Evolutionary conservation across 2,797 vertebrate genomes (phyloP).

Genomic region (Loris lydekkerianus): DNA sequence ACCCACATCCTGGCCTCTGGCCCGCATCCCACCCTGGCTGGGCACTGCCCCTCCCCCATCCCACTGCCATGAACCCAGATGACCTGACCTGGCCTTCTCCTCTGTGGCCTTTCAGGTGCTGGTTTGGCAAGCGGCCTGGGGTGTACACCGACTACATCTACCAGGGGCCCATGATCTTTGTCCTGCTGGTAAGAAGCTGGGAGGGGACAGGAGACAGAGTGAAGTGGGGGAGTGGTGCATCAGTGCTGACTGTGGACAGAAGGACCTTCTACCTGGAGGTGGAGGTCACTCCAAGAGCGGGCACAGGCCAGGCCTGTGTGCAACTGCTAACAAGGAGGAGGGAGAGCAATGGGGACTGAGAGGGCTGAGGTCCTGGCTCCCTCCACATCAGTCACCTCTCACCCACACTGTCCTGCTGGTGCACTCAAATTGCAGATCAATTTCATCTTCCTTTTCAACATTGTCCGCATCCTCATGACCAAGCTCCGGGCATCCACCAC

Average conservation of each 20-base stretch:
- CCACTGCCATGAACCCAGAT: background rate
- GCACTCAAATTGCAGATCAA: conserved; percentile 92
- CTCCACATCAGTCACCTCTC: too few relatives aligned
- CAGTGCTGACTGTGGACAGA: background rate
- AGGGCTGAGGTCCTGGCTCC: background rate
- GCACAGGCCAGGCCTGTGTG: background rate
- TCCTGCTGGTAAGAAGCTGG: conserved; percentile 93
- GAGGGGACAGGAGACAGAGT: background rate
- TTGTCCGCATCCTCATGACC: conserved; percentile 97
- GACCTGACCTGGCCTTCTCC: rapidly evolving
- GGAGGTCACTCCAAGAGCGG: background rate
- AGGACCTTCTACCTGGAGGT: background rate
- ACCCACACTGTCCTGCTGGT: background rate
- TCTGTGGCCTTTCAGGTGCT: conserved; percentile 91
- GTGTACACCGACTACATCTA: conserved; percentile 98
- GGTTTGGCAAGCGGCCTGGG: conserved; percentile 95
- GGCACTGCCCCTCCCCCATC: background rate
- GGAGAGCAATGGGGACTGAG: background rate
- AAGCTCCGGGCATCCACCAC: conserved; percentile 97
- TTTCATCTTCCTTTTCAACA: conserved; percentile 98
- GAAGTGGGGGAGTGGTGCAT: background rate
- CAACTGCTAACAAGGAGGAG: background rate
- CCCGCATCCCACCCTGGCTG: background rate
- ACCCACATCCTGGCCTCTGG: background rate
- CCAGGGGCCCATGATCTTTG: conserved; percentile 97